Conservation (phyloP, 92 coral and sea anemone species). For the Meandrina meandrites region DNA sequence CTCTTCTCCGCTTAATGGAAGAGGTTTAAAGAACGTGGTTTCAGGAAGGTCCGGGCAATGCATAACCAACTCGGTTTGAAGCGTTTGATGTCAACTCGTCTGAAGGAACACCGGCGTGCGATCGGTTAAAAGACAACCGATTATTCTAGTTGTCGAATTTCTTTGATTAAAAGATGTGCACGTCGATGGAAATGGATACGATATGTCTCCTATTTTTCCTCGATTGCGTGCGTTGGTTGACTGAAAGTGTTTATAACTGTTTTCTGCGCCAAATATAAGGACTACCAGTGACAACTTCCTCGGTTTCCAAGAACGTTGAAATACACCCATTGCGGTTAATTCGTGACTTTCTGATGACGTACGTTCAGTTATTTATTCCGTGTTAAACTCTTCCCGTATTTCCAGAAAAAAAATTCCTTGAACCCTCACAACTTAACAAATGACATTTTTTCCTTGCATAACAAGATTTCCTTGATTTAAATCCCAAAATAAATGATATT, state of each 20-base stretch:
- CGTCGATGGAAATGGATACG: not conserved
- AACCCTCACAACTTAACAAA: too few species aligned
- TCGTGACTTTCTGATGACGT: too few species aligned
- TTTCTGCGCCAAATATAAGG: not conserved
- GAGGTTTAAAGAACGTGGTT: conserved; percentile 26
- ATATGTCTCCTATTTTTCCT: not conserved
- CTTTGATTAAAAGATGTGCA: too few species aligned
- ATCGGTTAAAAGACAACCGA: not conserved
- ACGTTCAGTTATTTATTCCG: too few species aligned
- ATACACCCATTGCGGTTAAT: not conserved
- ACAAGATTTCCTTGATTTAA: too few species aligned
- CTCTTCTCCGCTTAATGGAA: conserved; percentile 33
- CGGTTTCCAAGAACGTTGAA: not conserved
- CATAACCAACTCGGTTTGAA: not conserved
- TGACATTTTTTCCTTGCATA: too few species aligned
- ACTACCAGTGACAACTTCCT: not conserved
- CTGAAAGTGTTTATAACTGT: too few species aligned
- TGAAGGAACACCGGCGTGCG: not conserved
- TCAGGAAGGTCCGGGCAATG: not conserved
- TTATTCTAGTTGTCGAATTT: not conserved
- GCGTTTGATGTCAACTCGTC: too few species aligned
- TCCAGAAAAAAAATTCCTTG: too few species aligned
- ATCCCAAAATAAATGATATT: too few species aligned
- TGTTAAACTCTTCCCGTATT: too few species aligned
- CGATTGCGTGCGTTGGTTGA: not conserved